Conservation (phyloP, 30 jellyfish, hydroid and myxozoan genomes). For the Cassiopea xamachana region DNA sequence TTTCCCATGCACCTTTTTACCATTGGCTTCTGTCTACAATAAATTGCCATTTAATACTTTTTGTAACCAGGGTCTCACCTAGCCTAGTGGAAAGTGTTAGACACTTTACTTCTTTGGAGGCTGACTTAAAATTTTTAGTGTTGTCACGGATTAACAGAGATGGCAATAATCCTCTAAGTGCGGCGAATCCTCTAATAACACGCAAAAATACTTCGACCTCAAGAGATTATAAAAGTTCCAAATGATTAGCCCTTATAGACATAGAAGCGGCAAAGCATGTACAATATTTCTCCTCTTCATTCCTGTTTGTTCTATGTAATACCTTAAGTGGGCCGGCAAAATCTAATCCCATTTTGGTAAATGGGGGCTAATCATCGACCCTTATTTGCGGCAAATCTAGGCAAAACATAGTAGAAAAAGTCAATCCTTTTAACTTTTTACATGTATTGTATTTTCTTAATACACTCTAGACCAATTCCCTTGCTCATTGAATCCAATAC, state of each 20-base stretch:
- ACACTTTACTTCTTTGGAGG: slow-evolving; percentile 24
- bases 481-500: slow-evolving; percentile 33
- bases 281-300: background rate
- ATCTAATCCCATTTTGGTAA: slow-evolving; percentile 12
- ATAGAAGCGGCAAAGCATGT: slow-evolving; percentile 32
- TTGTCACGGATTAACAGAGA: slow-evolving; percentile 20
- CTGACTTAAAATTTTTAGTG: slow-evolving; percentile 43
- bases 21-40: slow-evolving; percentile 21
- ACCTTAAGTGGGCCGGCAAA: slow-evolving; percentile 23
- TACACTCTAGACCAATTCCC: slow-evolving; percentile 5
- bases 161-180: slow-evolving; percentile 40
- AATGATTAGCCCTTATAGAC: slow-evolving; percentile 42
- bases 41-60: slow-evolving; percentile 30
- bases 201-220: slow-evolving; percentile 31
- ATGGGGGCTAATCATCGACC: slow-evolving; percentile 31
- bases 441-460: slow-evolving; percentile 30
- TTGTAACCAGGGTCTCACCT: background rate
- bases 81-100: slow-evolving; percentile 28
- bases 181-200: slow-evolving; percentile 19
- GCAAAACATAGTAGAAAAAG: background rate
- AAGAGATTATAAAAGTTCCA: slow-evolving; percentile 31
- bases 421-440: slow-evolving; percentile 25
- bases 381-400: slow-evolving; percentile 7
- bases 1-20: slow-evolving; percentile 44
- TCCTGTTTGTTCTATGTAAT: background rate